Evolutionary conservation across 2,888 invertebrate species (phyloP).

Genomic region (Eupithecia centaureata): DNA sequence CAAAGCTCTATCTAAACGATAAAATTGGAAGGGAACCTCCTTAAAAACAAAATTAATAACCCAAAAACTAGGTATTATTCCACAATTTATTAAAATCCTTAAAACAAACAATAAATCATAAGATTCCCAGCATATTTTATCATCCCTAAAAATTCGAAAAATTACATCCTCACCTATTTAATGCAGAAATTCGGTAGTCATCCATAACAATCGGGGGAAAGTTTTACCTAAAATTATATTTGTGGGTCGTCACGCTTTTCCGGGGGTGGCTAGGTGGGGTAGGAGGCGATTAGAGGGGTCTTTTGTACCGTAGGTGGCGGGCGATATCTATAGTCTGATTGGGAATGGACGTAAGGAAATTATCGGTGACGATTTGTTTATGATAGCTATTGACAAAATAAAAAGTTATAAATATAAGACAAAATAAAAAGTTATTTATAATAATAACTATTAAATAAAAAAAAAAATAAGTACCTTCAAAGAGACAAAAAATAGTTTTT

Average conservation of each 20-base stretch:
- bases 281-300: conserved; percentile 78
- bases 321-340: conserved; percentile 64
- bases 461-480: too few relatives aligned
- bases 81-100: conserved; percentile 17
- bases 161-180: conserved; percentile 57
- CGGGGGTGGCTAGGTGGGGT: conserved; percentile 53
- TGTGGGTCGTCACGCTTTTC: conserved; percentile 84
- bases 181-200: conserved; percentile 72
- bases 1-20: background rate
- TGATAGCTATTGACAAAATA: background rate
- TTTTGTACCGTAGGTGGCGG: conserved; percentile 72
- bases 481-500: too few relatives aligned
- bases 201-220: conserved; percentile 74
- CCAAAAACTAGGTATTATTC: background rate
- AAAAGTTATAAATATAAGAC: too few relatives aligned
- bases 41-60: conserved; percentile 7
- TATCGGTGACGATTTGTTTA: background rate
- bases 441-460: too few relatives aligned
- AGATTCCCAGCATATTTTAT: conserved; percentile 40
- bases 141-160: conserved; percentile 49
- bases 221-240: conserved; percentile 83
- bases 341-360: background rate
- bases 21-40: background rate
- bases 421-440: too few relatives aligned
- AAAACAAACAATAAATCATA: conserved; percentile 37